Percentiles rank a stretch among this genome's conserved stretches.
Conservation (phyloP, 2,888 invertebrate genomes). For the Rotaria macrura region DNA sequence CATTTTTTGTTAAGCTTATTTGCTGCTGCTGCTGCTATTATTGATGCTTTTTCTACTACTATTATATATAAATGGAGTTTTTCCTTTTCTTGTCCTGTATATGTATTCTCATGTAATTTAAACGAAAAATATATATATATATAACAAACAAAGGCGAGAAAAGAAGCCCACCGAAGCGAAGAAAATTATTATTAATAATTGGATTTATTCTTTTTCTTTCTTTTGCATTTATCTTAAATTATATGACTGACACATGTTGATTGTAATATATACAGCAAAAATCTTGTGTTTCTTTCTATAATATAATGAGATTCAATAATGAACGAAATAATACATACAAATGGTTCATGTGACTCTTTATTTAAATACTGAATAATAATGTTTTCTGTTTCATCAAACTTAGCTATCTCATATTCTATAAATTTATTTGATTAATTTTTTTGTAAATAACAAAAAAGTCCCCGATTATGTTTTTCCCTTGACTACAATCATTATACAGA, state of each 20-base stretch:
- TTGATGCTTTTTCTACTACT: background rate
- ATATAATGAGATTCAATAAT: background rate
- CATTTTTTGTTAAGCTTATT: conserved; percentile 15
- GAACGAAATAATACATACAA: background rate
- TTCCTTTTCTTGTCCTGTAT: background rate
- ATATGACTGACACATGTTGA: background rate
- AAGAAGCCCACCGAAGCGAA: background rate
- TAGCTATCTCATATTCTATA: background rate
- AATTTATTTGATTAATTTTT: background rate
- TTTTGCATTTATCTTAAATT: background rate
- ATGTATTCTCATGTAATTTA: background rate
- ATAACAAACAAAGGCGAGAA: background rate
- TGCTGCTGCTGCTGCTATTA: background rate
- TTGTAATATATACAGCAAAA: background rate
- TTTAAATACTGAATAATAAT: background rate
- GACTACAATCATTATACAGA: background rate
- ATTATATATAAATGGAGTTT: background rate
- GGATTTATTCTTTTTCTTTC: background rate
- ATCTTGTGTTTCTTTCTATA: background rate
- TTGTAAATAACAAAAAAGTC: background rate
- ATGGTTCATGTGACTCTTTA: background rate
- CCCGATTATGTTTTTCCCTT: background rate
- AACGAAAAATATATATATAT: background rate
- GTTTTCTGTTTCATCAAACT: background rate
- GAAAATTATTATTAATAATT: background rate